Evolutionary conservation across 2,113 vertebrate genomes (phyloP).

Genomic region (Hyaena hyaena): DNA sequence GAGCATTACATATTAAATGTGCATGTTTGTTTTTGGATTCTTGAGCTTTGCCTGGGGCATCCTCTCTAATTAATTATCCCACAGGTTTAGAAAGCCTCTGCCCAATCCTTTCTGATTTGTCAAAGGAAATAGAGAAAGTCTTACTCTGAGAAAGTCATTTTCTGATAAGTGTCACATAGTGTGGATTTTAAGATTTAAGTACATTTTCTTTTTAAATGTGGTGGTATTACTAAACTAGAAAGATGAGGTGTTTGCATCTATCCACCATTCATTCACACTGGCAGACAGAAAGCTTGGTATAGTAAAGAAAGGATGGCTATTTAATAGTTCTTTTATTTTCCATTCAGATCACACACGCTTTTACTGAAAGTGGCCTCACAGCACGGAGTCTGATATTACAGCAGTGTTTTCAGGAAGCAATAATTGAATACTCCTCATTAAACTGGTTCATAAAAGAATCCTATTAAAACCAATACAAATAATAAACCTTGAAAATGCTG

Average conservation of each 20-base stretch:
- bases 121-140: conserved; percentile 38
- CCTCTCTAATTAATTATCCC: conserved; percentile 56
- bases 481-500: conserved; percentile 71
- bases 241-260: neutral
- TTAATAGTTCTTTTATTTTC: conserved; percentile 64
- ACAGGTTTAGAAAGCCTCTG: conserved; percentile 45
- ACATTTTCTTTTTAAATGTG: conserved; percentile 46
- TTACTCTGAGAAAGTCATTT: conserved; percentile 38
- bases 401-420: conserved; percentile 75
- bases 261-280: neutral
- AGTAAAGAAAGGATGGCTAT: conserved; percentile 46
- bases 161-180: neutral
- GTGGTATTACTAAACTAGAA: conserved; percentile 24
- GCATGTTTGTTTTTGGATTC: conserved; percentile 31
- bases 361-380: conserved; percentile 57
- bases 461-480: conserved; percentile 77
- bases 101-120: conserved; percentile 32
- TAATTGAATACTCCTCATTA: conserved; percentile 79
- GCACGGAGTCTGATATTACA: conserved; percentile 59
- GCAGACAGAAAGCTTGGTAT: neutral
- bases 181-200: conserved; percentile 53
- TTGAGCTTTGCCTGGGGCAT: neutral
- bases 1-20: neutral
- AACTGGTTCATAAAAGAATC: conserved; percentile 77
- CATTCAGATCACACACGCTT: conserved; percentile 70